These are phyloP conservation scores for Planococcus citri DNA, from an alignment of 1,140 invertebrate genomes.

Conservation along the genomic window DNA sequence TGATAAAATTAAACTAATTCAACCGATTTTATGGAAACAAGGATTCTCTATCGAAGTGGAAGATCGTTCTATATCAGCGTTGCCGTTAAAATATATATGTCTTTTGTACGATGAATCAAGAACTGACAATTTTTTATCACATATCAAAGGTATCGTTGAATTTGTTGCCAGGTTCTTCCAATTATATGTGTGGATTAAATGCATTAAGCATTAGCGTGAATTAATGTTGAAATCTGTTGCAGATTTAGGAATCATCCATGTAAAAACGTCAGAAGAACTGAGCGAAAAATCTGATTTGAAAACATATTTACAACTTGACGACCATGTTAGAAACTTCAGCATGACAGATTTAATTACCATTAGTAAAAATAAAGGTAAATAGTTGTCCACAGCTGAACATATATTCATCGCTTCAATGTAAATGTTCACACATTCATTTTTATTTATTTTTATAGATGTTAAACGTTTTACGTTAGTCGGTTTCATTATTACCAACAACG, in stretches of 20 bases:
- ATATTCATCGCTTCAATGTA: not conserved
- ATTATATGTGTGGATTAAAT: too few species aligned
- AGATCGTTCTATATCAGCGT: not conserved
- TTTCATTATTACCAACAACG: not conserved
- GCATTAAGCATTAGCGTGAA: not conserved
- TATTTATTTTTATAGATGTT: not conserved
- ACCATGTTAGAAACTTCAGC: not conserved
- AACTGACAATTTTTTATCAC: not conserved
- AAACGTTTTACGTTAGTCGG: not conserved
- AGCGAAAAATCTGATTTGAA: not conserved
- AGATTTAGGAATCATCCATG: not conserved
- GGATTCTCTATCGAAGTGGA: not conserved
- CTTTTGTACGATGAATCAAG: not conserved
- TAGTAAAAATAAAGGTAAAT: conserved; percentile 9
- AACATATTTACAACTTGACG: not conserved
- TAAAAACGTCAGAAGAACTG: not conserved
- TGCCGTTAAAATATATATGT: not conserved
- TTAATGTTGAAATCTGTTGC: not conserved
- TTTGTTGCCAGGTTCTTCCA: not conserved
- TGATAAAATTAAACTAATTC: conserved; percentile 4
- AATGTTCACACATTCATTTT: not conserved
- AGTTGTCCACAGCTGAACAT: not conserved
- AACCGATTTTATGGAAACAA: conserved; percentile 7
- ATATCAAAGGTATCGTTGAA: not conserved
- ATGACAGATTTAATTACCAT: not conserved